Evolutionary conservation across 1,140 invertebrate species (phyloP).

Genomic region (Bombus huntii): DNA sequence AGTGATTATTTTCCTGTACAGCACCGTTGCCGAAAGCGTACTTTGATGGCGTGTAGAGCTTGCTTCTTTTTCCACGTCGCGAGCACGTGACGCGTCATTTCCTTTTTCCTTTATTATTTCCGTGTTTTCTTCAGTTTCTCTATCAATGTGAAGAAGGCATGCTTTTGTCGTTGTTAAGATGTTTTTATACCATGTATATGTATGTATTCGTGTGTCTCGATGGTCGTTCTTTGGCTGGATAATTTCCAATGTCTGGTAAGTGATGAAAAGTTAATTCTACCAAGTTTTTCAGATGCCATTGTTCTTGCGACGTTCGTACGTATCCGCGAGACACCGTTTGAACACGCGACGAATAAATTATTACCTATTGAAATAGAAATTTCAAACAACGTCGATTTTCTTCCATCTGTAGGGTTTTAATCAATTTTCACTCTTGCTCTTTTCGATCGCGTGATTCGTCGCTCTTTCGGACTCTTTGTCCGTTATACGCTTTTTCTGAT

Average conservation of each 20-base stretch:
- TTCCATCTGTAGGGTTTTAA: no score
- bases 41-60: not conserved
- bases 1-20: not conserved
- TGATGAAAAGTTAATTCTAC: not conserved
- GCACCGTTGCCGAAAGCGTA: not conserved
- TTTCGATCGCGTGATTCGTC: no score
- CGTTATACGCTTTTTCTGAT: no score
- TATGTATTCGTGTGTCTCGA: not conserved
- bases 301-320: fast-evolving
- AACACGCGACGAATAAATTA: no score
- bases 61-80: not conserved
- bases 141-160: not conserved
- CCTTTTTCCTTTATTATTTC: no score
- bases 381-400: no score
- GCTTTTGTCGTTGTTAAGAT: not conserved
- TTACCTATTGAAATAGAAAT: no score
- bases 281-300: not conserved
- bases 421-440: no score
- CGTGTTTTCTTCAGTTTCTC: not conserved
- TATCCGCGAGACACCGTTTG: no score
- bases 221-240: not conserved
- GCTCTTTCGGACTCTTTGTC: fast-evolving
- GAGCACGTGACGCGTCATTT: not conserved
- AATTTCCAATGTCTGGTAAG: not conserved
- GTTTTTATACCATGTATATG: no score